Conservation (phyloP, 2,888 invertebrate genomes). For the Geotrupes spiniger region DNA sequence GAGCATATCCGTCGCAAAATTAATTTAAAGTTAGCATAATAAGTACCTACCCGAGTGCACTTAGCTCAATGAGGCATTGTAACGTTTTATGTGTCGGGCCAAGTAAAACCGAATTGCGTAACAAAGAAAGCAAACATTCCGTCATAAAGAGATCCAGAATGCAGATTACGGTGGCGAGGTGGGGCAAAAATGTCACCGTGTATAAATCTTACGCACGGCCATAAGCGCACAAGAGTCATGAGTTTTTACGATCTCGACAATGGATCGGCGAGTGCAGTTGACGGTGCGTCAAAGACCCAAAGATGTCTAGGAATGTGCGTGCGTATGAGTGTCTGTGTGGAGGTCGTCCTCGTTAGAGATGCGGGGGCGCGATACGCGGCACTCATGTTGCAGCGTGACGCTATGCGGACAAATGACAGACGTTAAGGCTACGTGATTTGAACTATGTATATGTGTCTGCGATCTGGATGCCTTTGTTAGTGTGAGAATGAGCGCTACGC, state of each 20-base stretch:
- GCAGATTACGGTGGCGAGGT: not conserved
- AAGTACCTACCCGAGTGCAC: no score
- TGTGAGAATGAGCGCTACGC: conserved; percentile 37
- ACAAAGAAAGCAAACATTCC: not conserved
- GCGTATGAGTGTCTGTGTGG: conserved; percentile 26
- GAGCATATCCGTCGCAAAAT: no score
- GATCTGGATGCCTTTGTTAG: conserved; percentile 41
- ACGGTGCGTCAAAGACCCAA: conserved; percentile 27
- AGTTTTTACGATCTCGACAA: conserved; percentile 6
- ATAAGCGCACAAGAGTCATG: conserved; percentile 1
- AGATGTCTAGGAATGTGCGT: conserved; percentile 37
- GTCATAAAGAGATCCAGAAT: not conserved
- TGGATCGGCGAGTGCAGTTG: conserved; percentile 16
- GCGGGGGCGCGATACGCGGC: conserved; percentile 47
- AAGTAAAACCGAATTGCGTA: not conserved
- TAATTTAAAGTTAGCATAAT: no score
- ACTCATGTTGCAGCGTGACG: conserved; percentile 45
- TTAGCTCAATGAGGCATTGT: no score
- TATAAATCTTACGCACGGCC: not conserved
- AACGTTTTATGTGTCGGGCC: no score
- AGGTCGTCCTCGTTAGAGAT: conserved; percentile 37
- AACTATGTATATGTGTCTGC: conserved; percentile 44
- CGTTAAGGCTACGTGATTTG: conserved; percentile 48
- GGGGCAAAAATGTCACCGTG: conserved; percentile 4
- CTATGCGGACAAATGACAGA: conserved; percentile 49